A percentile compares a stretch with the other conserved stretches of the same genome.
Conservation (phyloP, 2,113 vertebrate species). For the Copsychus sechellarum region DNA sequence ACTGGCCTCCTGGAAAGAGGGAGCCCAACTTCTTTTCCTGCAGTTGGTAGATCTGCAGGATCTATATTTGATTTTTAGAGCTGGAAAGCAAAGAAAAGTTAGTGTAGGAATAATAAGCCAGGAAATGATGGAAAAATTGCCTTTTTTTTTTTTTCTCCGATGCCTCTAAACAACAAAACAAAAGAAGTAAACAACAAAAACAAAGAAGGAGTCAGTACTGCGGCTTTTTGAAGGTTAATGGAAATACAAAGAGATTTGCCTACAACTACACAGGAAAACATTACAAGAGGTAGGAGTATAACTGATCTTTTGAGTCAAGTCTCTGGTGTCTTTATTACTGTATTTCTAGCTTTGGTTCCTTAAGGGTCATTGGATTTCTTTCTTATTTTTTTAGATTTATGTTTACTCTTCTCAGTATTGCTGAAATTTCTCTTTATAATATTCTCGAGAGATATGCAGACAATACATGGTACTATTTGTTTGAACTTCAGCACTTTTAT, state of each 20-base stretch:
- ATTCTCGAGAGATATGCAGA: neutral
- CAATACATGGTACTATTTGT: neutral
- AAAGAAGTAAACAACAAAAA: neutral
- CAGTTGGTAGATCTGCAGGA: slow-evolving; percentile 4
- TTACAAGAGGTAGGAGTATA: neutral
- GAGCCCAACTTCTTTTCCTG: neutral
- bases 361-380: slow-evolving; percentile 38
- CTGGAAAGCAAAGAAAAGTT: neutral
- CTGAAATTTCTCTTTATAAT: neutral
- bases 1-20: slow-evolving; percentile 42
- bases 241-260: slow-evolving; percentile 6
- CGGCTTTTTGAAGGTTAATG: slow-evolving; percentile 17
- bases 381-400: slow-evolving; percentile 7
- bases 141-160: neutral
- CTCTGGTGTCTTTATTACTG: slow-evolving; percentile 40
- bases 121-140: neutral
- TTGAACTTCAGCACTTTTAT: neutral
- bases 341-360: slow-evolving; percentile 9
- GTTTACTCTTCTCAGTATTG: neutral
- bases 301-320: slow-evolving; percentile 1
- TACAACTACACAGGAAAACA: neutral
- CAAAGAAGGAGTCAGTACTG: neutral
- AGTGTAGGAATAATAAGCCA: neutral
- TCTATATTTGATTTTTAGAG: neutral
- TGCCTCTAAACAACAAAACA: neutral